Percentiles rank a stretch among this genome's conserved stretches.
phyloP scores from a whole-genome alignment of 2,113 vertebrate species.

The Bos javanicus region DNA sequence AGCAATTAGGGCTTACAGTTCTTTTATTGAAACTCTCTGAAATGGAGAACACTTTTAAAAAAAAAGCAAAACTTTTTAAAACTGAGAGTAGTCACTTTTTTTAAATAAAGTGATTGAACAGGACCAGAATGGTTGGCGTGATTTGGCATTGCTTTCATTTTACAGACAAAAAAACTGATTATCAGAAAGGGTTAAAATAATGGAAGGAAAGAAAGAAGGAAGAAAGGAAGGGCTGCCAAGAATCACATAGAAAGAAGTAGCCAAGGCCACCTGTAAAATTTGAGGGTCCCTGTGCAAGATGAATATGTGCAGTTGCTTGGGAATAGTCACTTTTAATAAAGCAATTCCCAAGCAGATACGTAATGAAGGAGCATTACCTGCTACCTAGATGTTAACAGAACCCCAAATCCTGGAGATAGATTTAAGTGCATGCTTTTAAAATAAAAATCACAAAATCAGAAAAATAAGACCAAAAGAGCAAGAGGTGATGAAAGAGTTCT shows the following conservation, averaged over 20 bases:
- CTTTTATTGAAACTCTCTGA: neutral
- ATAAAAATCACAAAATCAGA: conserved; percentile 14
- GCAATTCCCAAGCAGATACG: neutral
- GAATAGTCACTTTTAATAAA: conserved; percentile 31
- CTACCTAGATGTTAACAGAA: neutral
- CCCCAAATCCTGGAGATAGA: neutral
- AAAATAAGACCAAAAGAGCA: conserved; percentile 5
- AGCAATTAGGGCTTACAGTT: neutral
- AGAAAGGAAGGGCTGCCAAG: neutral
- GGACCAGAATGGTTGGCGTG: neutral
- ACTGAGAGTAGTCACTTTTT: neutral
- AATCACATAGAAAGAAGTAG: neutral
- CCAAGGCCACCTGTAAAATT: neutral
- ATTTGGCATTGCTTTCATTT: neutral
- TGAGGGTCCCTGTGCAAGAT: neutral
- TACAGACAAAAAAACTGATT: neutral
- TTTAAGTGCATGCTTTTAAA: neutral
- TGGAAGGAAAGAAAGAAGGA: neutral
- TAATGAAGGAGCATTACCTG: neutral
- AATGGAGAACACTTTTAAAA: neutral
- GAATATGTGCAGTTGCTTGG: neutral
- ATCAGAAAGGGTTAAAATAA: neutral
- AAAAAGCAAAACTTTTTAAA: neutral
- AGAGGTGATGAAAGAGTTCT: neutral
- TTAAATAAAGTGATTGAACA: neutral